Conservation (phyloP, 1,140 invertebrate genomes). For the Drosophila cardini region DNA sequence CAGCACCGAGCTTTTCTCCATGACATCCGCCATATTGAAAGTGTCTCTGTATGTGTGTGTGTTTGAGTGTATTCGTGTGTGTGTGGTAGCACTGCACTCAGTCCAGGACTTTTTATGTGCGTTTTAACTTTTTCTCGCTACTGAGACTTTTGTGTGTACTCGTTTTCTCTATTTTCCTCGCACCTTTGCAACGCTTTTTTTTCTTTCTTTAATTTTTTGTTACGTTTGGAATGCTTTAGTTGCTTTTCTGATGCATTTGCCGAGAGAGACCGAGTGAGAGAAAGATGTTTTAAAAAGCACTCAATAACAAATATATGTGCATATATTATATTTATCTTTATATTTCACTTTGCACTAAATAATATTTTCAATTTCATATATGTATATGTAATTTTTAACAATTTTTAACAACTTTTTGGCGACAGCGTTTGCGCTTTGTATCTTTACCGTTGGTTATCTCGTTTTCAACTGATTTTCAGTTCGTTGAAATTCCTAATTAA, state of each 20-base stretch:
- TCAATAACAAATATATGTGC: slow-evolving; percentile 10
- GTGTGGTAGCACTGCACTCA: slow-evolving; percentile 59
- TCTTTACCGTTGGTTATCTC: slow-evolving; percentile 81
- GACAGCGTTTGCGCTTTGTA: slow-evolving; percentile 57
- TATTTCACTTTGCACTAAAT: no score
- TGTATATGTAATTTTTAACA: slow-evolving; percentile 24
- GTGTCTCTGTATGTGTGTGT: slow-evolving; percentile 49
- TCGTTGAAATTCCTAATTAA: slow-evolving; percentile 77
- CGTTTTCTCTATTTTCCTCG: slow-evolving; percentile 29
- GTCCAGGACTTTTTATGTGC: slow-evolving; percentile 59
- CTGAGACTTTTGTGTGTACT: slow-evolving; percentile 53
- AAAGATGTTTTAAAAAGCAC: slow-evolving; percentile 19
- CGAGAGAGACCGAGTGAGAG: not conserved
- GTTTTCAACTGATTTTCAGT: slow-evolving; percentile 79
- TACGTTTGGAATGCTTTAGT: slow-evolving; percentile 37
- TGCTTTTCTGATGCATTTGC: slow-evolving; percentile 31
- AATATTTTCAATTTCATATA: no score
- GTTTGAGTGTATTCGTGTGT: slow-evolving; percentile 34
- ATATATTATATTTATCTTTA: no score
- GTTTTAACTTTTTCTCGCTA: slow-evolving; percentile 51
- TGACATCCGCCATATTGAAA: slow-evolving; percentile 83
- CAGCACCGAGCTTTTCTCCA: slow-evolving; percentile 83
- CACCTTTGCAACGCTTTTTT: slow-evolving; percentile 13
- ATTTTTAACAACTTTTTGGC: slow-evolving; percentile 37
- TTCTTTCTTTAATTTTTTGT: slow-evolving; percentile 17